Conservation (phyloP, 2,113 vertebrate species). For the human region GRCh38 chrX:12022501-12023000, state of each 20-base stretch:
- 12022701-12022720: not conserved
- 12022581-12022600: not conserved
- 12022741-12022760: not conserved
- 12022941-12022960: not conserved
- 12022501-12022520: not conserved
- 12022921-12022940: not conserved
- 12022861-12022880: not conserved
- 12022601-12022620: not conserved
- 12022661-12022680: not conserved
- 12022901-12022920: not conserved
- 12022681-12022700: not conserved
- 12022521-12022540: not conserved
- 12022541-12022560: not conserved
- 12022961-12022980: not conserved
- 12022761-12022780: not conserved
- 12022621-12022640: not conserved
- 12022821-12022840: not conserved
- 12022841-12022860: not conserved
- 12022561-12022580: not conserved
- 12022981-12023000: no score
- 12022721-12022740: not conserved
- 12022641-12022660: not conserved
- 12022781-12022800: not conserved
- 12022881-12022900: not conserved
- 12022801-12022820: not conserved